These are phyloP conservation scores for Scrobipalpa atriplicella DNA, from an alignment of 2,888 invertebrate genomes.

Conservation along the genomic window DNA sequence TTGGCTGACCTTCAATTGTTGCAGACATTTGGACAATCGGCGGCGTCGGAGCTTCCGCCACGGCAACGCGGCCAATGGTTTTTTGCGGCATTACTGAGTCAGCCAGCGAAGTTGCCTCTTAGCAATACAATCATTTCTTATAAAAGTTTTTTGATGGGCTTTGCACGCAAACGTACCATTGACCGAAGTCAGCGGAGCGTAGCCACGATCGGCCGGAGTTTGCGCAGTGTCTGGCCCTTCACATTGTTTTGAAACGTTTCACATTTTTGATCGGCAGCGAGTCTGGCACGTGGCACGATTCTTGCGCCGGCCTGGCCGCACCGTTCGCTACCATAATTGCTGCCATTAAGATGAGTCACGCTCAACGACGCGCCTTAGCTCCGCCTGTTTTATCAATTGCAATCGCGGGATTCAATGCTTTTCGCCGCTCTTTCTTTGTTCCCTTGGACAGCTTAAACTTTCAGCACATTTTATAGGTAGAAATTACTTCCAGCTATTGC, in stretches of 20 bases:
- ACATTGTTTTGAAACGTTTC: slow-evolving; percentile 39
- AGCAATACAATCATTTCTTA: slow-evolving; percentile 32
- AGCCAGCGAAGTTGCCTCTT: slow-evolving; percentile 43
- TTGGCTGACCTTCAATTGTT: slow-evolving; percentile 63
- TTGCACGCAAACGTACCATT: slow-evolving; percentile 36
- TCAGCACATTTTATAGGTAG: neutral
- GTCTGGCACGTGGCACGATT: slow-evolving; percentile 61
- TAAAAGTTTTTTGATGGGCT: slow-evolving; percentile 37
- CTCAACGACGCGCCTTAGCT: slow-evolving; percentile 70
- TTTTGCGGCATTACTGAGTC: slow-evolving; percentile 39
- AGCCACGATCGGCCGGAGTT: slow-evolving; percentile 36
- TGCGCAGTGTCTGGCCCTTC: slow-evolving; percentile 37
- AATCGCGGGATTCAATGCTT: slow-evolving; percentile 48
- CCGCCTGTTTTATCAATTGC: slow-evolving; percentile 69
- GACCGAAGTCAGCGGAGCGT: slow-evolving; percentile 41
- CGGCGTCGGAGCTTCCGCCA: slow-evolving; percentile 33
- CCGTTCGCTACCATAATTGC: slow-evolving; percentile 71
- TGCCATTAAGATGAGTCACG: slow-evolving; percentile 80
- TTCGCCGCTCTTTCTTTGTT: slow-evolving; percentile 19
- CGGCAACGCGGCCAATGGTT: slow-evolving; percentile 27
- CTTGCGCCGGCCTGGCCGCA: slow-evolving; percentile 52
- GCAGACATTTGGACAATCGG: slow-evolving; percentile 46
- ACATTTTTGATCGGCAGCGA: slow-evolving; percentile 38
- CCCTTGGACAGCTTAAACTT: neutral
- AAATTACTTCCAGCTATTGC: neutral